These are phyloP conservation scores for Microtus richardsoni DNA, from an alignment of 2,113 vertebrate genomes.

Conservation along the genomic window DNA sequence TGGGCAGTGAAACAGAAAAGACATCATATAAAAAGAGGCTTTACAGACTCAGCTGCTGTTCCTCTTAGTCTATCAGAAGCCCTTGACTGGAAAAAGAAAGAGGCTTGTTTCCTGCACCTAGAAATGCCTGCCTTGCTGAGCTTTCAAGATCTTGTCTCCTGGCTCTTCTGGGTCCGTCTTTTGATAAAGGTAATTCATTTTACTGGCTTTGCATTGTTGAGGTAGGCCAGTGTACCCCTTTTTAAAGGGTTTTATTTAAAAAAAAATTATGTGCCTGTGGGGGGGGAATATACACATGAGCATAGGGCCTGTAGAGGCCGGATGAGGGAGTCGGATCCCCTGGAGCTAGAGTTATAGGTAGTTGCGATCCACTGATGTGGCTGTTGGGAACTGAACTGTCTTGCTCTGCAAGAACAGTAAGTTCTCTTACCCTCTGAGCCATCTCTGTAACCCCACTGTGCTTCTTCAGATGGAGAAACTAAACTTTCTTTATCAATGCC, in stretches of 20 bases:
- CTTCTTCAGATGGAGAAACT: background rate
- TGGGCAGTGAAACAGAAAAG: background rate
- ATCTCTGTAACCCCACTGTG: background rate
- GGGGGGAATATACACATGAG: fast-evolving
- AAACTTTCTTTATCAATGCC: background rate
- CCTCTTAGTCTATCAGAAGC: background rate
- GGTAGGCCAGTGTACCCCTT: background rate
- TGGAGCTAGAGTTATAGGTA: background rate
- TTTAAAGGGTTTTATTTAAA: background rate
- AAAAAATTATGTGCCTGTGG: background rate
- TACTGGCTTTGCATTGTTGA: background rate
- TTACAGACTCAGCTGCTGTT: background rate
- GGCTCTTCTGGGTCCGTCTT: background rate
- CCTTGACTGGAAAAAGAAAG: background rate
- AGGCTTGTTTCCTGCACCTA: background rate
- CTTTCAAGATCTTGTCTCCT: background rate
- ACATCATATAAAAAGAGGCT: background rate
- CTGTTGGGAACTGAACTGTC: background rate
- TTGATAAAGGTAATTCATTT: background rate
- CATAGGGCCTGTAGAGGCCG: background rate
- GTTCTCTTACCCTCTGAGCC: background rate
- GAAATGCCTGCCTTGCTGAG: background rate
- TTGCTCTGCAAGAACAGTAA: background rate
- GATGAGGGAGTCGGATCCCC: background rate
- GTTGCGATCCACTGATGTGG: background rate